phyloP scores from a whole-genome alignment of 1,140 invertebrate genomes.

The Papilio dardanus region DNA sequence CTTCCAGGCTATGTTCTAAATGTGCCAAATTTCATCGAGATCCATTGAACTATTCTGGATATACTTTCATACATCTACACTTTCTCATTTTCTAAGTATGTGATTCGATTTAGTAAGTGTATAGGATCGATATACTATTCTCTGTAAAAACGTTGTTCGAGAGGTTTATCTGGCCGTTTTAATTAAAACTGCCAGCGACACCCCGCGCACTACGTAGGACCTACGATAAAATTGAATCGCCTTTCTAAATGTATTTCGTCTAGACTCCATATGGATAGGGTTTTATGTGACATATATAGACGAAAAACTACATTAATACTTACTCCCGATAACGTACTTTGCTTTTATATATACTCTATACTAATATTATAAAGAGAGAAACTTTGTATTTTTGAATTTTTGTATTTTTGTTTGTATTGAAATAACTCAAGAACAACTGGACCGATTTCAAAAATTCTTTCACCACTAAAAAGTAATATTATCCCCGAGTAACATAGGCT shows the following conservation, averaged over 20 bases:
- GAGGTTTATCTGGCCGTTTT: constrained; percentile 23
- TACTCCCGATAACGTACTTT: background rate
- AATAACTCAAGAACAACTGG: too few species aligned
- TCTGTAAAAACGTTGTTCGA: constrained; percentile 15
- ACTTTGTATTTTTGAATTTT: too few species aligned
- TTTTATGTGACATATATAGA: background rate
- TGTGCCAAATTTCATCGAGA: too few species aligned
- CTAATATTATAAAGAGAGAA: too few species aligned
- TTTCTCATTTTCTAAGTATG: too few species aligned
- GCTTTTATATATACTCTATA: background rate
- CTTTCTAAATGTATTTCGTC: constrained; percentile 31
- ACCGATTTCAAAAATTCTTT: too few species aligned
- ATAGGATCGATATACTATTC: background rate
- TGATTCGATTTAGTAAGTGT: background rate
- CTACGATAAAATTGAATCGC: constrained; percentile 25
- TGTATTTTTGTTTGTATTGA: too few species aligned
- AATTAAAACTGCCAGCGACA: constrained; percentile 26
- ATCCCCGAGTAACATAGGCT: too few species aligned
- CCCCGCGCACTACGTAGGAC: constrained; percentile 16
- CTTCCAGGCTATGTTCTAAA: too few species aligned
- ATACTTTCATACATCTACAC: too few species aligned
- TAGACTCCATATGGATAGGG: background rate
- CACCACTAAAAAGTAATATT: too few species aligned
- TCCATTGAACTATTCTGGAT: too few species aligned
- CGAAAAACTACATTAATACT: background rate